Evolutionary conservation across 2,113 vertebrate genomes (phyloP).

Genomic region (Pterocles burchelli): DNA sequence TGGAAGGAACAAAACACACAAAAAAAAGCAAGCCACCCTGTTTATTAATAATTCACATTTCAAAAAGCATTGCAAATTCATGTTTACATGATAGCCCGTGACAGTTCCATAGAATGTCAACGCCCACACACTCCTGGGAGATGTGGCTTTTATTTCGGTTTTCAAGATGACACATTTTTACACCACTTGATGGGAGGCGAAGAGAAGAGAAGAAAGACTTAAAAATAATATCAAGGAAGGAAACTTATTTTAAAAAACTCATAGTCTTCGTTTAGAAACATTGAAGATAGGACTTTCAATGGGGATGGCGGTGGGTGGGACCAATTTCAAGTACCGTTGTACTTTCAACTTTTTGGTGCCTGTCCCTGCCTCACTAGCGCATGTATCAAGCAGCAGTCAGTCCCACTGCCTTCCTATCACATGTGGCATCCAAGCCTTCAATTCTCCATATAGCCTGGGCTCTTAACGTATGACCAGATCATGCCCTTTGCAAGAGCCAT

Average conservation of each 20-base stretch:
- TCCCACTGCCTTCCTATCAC: not conserved
- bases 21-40: not conserved
- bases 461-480: not conserved
- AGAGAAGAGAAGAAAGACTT: conserved; percentile 11
- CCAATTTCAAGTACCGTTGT: not conserved
- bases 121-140: conserved; percentile 57
- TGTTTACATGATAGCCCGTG: conserved; percentile 71
- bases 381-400: not conserved
- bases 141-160: not conserved
- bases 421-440: not conserved
- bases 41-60: conserved; percentile 75
- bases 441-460: not conserved
- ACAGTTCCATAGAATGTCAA: conserved; percentile 68
- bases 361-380: not conserved
- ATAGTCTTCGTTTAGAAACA: conserved; percentile 26
- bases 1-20: not conserved
- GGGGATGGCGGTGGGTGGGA: not conserved
- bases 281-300: not conserved
- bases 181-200: conserved; percentile 37
- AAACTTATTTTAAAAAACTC: not conserved
- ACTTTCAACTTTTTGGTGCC: not conserved
- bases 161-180: not conserved
- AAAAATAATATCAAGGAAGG: not conserved
- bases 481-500: not conserved
- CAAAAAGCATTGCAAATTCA: conserved; percentile 61